These are phyloP conservation scores for Camptogramma bilineatum DNA, from an alignment of 2,888 invertebrate species.

Conservation along the genomic window DNA sequence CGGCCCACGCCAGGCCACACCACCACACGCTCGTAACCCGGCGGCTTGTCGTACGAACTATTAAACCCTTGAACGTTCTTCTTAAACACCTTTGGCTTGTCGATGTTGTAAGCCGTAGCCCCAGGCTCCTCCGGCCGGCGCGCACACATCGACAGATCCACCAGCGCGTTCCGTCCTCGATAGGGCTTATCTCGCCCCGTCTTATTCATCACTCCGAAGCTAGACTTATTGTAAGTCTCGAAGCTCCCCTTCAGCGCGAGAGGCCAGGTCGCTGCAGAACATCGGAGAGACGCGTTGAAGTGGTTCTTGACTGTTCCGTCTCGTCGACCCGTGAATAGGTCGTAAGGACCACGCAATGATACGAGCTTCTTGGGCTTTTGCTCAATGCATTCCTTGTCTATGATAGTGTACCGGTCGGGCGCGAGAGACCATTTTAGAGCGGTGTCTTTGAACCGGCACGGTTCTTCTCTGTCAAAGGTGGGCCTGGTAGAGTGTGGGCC, in stretches of 20 bases:
- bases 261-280: constrained; percentile 71
- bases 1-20: constrained; percentile 79
- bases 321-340: constrained; percentile 79
- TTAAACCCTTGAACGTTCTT: constrained; percentile 66
- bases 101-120: constrained; percentile 74
- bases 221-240: constrained; percentile 64
- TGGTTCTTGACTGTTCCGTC: constrained; percentile 84
- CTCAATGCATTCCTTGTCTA: constrained; percentile 68
- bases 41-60: constrained; percentile 70
- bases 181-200: constrained; percentile 65
- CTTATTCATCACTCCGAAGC: constrained; percentile 73
- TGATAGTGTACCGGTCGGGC: constrained; percentile 68
- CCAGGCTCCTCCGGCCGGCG: constrained; percentile 81
- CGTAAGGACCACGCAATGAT: constrained; percentile 73
- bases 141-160: constrained; percentile 78
- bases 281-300: constrained; percentile 65
- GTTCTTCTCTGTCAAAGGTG: constrained; percentile 68
- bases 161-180: constrained; percentile 75
- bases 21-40: constrained; percentile 63
- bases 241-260: constrained; percentile 62
- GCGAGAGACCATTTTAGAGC: constrained; percentile 67
- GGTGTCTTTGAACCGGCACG: constrained; percentile 69
- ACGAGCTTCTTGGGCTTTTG: constrained; percentile 69
- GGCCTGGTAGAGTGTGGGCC: constrained; percentile 68
- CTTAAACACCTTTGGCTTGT: constrained; percentile 53